phyloP scores from a whole-genome alignment of 2,113 vertebrate genomes.

The Notothenia rossii region DNA sequence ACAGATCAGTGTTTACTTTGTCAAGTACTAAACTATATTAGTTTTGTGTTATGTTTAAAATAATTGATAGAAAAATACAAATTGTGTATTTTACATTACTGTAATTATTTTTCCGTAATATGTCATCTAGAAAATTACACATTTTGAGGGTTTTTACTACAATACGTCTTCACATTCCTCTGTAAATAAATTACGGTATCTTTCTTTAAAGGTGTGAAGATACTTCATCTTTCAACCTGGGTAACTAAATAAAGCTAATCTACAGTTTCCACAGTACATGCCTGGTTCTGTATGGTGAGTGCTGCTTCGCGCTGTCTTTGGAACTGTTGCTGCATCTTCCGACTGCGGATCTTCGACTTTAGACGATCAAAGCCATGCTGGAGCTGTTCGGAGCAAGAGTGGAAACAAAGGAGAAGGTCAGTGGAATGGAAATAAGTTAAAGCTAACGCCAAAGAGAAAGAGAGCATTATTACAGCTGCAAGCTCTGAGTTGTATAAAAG shows the following conservation, averaged over 20 bases:
- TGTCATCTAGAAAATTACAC: no score
- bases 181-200: no score
- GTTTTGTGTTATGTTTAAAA: no score
- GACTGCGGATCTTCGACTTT: conserved; percentile 83
- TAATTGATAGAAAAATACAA: no score
- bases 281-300: conserved; percentile 84
- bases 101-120: no score
- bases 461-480: background rate
- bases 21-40: no score
- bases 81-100: no score
- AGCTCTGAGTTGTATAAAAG: background rate
- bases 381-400: conserved; percentile 71
- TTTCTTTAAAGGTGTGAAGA: background rate
- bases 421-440: background rate
- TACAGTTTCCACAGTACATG: conserved; percentile 4
- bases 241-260: background rate
- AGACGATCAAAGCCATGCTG: conserved; percentile 87
- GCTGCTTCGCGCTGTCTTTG: conserved; percentile 61
- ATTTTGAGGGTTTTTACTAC: no score
- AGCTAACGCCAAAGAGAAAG: background rate
- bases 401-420: background rate
- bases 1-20: no score
- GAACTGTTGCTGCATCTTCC: conserved; percentile 75
- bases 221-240: background rate
- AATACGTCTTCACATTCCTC: no score